These are phyloP conservation scores for Elysia crispata DNA, from an alignment of 2,888 invertebrate species.

Conservation along the genomic window DNA sequence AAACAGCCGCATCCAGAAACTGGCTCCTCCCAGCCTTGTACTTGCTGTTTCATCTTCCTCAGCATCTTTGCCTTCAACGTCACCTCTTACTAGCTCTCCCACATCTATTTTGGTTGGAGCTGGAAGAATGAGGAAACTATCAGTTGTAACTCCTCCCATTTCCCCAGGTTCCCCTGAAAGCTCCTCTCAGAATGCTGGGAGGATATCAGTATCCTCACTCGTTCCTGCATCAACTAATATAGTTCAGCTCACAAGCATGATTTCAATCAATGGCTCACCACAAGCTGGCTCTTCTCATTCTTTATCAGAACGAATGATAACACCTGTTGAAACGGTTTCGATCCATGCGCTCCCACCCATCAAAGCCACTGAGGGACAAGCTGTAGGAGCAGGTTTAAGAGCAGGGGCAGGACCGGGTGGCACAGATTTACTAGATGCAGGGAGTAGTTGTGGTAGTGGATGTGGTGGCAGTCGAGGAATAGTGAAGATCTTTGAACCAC, in stretches of 20 bases:
- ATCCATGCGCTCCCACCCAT: background rate
- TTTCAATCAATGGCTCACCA: no score
- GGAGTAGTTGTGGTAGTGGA: no score
- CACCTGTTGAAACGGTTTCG: constrained; percentile 35
- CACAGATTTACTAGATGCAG: no score
- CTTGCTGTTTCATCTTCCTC: background rate
- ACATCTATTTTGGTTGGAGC: background rate
- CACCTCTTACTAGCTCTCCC: no score
- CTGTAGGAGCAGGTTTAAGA: no score
- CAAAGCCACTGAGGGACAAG: background rate
- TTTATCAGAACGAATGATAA: constrained; percentile 20
- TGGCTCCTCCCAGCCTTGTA: background rate
- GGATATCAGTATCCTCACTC: no score
- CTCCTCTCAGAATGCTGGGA: no score
- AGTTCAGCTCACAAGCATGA: background rate
- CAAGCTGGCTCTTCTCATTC: background rate
- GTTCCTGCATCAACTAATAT: background rate
- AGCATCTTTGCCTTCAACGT: no score
- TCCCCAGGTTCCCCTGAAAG: constrained; percentile 14
- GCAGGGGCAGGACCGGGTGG: no score
- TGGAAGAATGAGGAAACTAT: constrained; percentile 28
- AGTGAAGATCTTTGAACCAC: no score
- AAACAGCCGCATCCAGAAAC: background rate
- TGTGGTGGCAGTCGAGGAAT: no score
- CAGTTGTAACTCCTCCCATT: constrained; percentile 42